Evolutionary conservation across 2,113 vertebrate species (phyloP), one percentile per base, ranked within the genome.

Genomic region (Agelaius phoeniceus): DNA sequence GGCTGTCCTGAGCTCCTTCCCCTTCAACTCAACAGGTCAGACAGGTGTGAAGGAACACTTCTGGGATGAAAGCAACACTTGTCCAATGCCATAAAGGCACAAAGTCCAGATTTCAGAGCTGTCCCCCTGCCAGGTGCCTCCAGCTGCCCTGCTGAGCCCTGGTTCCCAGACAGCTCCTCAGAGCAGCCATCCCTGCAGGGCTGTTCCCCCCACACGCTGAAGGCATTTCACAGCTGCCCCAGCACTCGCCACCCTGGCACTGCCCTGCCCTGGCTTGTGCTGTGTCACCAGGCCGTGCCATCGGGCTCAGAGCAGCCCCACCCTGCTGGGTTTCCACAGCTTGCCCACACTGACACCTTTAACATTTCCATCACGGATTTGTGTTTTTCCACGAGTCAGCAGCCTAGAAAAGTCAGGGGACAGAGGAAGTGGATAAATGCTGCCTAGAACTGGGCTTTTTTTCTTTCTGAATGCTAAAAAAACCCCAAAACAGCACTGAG

Each of bases 161-260:
- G 28, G 35, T 28, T 12, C 21, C 26, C 10, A 46, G 15, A 17
- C 44, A 15, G 13, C 15, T 79, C 27, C 65, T 20, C 23, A n/a
- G 35, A 69, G 33, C 33, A 46, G 44, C 74, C 27, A 11, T 13
- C 5, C 21, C 24, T 13, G 7, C 35, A 35, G 44, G 26, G 57
- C 37, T n/a, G n/a, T 2, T 54, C 24, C 43, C 63, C 22, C 30
- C 66, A 27, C 13, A 5, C 7, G 0, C 2, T 4, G 19, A 18
- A 71, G 16, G 11, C 39, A 19, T 37, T 52, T 48, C 35, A 31
- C 11, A 13, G 26, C 71, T 57, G 33, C 3, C 24, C 31, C 2
- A 3, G 20, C 17, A 27, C 31, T 44, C 57, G 39, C 33, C 31
- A 48, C 52, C 16, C 0, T 0, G 4, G 7, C 57, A 35, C 3